phyloP scores from a whole-genome alignment of 2,113 vertebrate genomes.

The Benitochromis conjunctus region DNA sequence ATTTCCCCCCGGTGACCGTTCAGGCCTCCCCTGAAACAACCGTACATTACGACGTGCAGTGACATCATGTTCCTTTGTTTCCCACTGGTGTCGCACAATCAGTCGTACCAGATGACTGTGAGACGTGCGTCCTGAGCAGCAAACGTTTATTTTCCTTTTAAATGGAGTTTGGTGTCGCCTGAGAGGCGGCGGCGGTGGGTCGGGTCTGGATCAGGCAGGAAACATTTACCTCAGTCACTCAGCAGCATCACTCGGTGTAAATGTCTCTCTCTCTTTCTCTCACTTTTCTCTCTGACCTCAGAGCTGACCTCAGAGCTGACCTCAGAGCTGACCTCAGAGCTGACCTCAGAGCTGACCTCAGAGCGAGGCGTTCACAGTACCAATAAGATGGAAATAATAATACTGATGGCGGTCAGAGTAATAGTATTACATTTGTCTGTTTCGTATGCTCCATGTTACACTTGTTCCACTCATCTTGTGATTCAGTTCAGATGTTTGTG shows the following conservation, averaged over 20 bases:
- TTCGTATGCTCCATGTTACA: constrained; percentile 57
- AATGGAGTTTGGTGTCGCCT: neutral
- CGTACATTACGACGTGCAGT: accelerated
- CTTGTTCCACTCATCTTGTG: constrained; percentile 45
- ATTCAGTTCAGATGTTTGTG: constrained; percentile 59
- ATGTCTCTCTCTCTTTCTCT: constrained; percentile 8
- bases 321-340: neutral
- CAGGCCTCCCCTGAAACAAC: neutral
- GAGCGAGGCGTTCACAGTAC: constrained; percentile 8
- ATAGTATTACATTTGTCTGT: constrained; percentile 67
- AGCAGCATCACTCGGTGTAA: constrained; percentile 9
- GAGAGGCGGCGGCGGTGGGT: neutral
- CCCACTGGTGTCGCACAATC: neutral
- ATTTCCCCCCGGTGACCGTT: neutral
- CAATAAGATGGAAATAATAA: constrained; percentile 45
- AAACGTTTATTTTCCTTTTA: neutral
- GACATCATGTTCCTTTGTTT: neutral
- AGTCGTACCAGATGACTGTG: neutral
- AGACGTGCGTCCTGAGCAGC: neutral
- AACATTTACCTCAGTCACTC: constrained; percentile 56
- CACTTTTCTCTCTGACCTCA: neutral
- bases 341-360: neutral
- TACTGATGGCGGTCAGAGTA: constrained; percentile 53
- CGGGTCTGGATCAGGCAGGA: constrained; percentile 21
- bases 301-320: neutral